Evolutionary conservation across 2,113 vertebrate species (phyloP).

Genomic region (Lepus timidus): DNA sequence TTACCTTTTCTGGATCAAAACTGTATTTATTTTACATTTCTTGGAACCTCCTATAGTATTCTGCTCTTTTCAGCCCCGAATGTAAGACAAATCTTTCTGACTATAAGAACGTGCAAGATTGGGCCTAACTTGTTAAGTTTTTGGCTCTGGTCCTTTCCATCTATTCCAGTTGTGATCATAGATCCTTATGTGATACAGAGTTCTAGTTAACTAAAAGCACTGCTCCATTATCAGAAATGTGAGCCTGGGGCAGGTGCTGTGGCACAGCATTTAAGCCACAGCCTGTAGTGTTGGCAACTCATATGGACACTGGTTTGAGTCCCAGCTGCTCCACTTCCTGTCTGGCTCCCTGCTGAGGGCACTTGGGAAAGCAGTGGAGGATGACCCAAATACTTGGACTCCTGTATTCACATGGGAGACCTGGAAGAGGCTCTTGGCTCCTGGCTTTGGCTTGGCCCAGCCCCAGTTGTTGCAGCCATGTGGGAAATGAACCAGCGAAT

Average conservation of each 20-base stretch:
- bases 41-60: neutral
- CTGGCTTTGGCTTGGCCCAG: too few relatives aligned
- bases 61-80: neutral
- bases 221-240: neutral
- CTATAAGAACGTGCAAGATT: neutral
- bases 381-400: too few relatives aligned
- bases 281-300: too few relatives aligned
- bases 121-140: neutral
- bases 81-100: neutral
- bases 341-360: neutral
- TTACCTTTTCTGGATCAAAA: neutral
- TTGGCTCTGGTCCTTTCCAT: neutral
- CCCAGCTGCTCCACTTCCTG: neutral
- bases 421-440: too few relatives aligned
- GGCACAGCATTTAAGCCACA: too few relatives aligned
- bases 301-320: too few relatives aligned
- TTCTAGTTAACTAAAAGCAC: neutral
- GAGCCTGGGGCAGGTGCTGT: neutral
- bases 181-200: neutral
- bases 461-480: too few relatives aligned
- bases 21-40: neutral
- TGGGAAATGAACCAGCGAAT: too few relatives aligned
- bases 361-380: too few relatives aligned
- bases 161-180: neutral
- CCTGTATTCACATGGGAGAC: too few relatives aligned